These are phyloP conservation scores for Pollenia amentaria DNA, from an alignment of 2,888 invertebrate species.

Conservation along the genomic window DNA sequence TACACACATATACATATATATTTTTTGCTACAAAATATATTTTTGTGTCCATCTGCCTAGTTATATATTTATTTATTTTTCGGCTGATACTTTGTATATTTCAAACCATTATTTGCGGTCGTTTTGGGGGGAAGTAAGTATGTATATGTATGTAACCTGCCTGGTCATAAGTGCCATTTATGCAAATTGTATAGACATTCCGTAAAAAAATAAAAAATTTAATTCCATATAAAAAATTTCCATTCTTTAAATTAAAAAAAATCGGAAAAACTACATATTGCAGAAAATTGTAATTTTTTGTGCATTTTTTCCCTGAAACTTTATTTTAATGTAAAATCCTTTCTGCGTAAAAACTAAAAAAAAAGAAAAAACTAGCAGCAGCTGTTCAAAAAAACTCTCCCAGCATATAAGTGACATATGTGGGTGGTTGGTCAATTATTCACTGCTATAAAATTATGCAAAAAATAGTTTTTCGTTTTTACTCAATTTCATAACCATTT, in stretches of 20 bases:
- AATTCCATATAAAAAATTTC: slow-evolving; percentile 22
- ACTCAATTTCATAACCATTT: slow-evolving; percentile 50
- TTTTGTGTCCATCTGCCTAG: background rate
- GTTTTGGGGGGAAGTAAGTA: background rate
- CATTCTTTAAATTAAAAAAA: background rate
- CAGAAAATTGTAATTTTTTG: slow-evolving; percentile 71
- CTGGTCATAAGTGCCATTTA: slow-evolving; percentile 65
- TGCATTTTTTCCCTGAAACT: slow-evolving; percentile 31
- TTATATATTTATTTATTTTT: slow-evolving; percentile 17
- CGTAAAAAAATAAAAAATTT: slow-evolving; percentile 49
- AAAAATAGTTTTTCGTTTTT: slow-evolving; percentile 18
- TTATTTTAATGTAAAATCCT: slow-evolving; percentile 24
- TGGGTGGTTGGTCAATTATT: slow-evolving; percentile 65
- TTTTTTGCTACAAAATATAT: slow-evolving; percentile 13
- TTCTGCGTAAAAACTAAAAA: background rate
- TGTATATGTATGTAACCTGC: background rate
- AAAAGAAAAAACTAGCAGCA: slow-evolving; percentile 55
- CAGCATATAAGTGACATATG: slow-evolving; percentile 54
- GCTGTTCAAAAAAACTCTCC: slow-evolving; percentile 48
- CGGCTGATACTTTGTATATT: slow-evolving; percentile 51
- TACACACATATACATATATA: background rate
- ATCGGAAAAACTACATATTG: slow-evolving; percentile 41
- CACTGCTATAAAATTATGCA: slow-evolving; percentile 22
- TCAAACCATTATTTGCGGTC: slow-evolving; percentile 66
- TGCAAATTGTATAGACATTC: slow-evolving; percentile 64